A percentile compares a stretch with the other conserved stretches of the same genome.
phyloP scores from a whole-genome alignment of 2,113 vertebrate genomes.

The Periophthalmodon schlosseri region DNA sequence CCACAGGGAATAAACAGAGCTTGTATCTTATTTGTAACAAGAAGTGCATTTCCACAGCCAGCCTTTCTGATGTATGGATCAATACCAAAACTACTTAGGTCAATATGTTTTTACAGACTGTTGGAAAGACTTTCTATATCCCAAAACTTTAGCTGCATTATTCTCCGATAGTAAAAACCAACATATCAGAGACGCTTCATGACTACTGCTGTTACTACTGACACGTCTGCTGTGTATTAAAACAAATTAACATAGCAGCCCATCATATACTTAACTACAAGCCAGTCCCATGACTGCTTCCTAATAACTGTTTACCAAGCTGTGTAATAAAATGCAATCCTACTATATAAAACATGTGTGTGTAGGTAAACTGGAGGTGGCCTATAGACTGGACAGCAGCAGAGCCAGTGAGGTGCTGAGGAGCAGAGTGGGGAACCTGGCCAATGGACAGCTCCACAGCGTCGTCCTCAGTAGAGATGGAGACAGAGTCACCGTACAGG shows the following conservation, averaged over 20 bases:
- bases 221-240: not conserved
- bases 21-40: slow-evolving; percentile 6
- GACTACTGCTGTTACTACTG: not conserved
- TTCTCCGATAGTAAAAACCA: not conserved
- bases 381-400: slow-evolving; percentile 65
- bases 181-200: not conserved
- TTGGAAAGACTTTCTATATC: not conserved
- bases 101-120: not conserved
- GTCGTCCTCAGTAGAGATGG: slow-evolving; percentile 56
- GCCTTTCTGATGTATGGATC: not conserved
- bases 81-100: not conserved
- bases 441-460: slow-evolving; percentile 61
- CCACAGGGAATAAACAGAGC: not conserved
- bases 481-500: slow-evolving; percentile 63
- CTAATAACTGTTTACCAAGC: not conserved
- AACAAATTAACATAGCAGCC: not conserved
- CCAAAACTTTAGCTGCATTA: not conserved
- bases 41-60: slow-evolving; percentile 3
- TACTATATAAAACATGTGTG: not conserved
- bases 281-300: not conserved
- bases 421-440: slow-evolving; percentile 56
- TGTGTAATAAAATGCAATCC: not conserved
- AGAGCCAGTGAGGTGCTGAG: slow-evolving; percentile 48
- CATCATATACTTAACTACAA: not conserved
- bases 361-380: slow-evolving; percentile 68